phyloP scores from a whole-genome alignment of 2,797 vertebrate genomes.

The Pseudochaenichthys georgianus region DNA sequence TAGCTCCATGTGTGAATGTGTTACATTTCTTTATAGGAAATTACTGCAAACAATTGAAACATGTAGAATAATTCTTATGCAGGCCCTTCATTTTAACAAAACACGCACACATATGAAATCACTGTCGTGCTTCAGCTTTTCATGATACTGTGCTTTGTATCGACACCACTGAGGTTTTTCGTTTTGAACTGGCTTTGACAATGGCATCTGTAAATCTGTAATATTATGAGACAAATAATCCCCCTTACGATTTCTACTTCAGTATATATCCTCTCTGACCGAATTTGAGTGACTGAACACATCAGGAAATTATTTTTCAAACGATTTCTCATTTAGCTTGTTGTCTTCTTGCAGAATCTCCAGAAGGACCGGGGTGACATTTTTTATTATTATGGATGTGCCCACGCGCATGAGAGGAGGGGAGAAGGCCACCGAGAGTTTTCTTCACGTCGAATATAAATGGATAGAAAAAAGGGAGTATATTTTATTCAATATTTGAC shows the following conservation, averaged over 20 bases:
- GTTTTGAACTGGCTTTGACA: conserved; percentile 24
- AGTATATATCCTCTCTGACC: conserved; percentile 39
- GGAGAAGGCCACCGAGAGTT: conserved; percentile 69
- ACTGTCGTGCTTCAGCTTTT: background rate
- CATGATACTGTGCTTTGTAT: background rate
- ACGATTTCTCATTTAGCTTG: conserved; percentile 77
- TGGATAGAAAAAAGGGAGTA: conserved; percentile 23
- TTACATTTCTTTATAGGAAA: conserved; percentile 3
- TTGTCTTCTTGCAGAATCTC: conserved; percentile 77
- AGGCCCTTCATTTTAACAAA: background rate
- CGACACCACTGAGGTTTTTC: conserved; percentile 15
- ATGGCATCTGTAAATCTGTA: conserved; percentile 45
- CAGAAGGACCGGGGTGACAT: conserved; percentile 71
- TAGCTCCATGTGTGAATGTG: background rate
- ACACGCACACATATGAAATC: background rate
- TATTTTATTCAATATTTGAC: conserved; percentile 34
- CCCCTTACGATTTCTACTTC: conserved; percentile 33
- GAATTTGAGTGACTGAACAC: conserved; percentile 64
- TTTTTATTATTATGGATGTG: conserved; percentile 84
- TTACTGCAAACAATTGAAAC: background rate
- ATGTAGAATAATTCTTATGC: background rate
- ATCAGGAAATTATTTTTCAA: conserved; percentile 69
- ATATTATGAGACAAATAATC: conserved; percentile 59
- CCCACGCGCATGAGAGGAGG: conserved; percentile 72
- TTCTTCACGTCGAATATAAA: conserved; percentile 50